phyloP scores from a whole-genome alignment of 2,113 vertebrate genomes.

The Equus przewalskii region DNA sequence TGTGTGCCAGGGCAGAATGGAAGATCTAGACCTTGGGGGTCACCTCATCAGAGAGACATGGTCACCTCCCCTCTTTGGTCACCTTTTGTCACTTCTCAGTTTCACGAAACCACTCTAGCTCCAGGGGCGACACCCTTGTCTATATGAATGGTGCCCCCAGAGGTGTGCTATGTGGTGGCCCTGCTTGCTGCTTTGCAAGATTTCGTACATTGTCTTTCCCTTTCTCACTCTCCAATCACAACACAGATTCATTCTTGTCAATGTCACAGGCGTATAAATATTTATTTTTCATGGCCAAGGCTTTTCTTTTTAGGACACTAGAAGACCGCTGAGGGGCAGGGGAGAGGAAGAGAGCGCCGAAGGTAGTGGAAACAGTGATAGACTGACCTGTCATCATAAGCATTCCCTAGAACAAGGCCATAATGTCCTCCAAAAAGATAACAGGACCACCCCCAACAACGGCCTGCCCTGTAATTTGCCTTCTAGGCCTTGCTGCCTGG shows the following conservation, averaged over 20 bases:
- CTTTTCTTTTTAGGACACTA: neutral
- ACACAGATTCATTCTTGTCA: neutral
- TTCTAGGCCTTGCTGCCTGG: neutral
- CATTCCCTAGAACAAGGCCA: neutral
- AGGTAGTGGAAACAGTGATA: neutral
- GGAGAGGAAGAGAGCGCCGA: fast-evolving
- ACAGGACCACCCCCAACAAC: neutral
- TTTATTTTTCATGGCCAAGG: neutral
- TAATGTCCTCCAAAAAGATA: neutral
- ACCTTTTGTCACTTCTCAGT: neutral
- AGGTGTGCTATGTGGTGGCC: fast-evolving
- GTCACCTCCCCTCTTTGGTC: neutral
- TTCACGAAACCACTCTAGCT: too few relatives aligned
- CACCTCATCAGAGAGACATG: neutral
- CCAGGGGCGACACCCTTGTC: neutral
- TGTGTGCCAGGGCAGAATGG: fast-evolving
- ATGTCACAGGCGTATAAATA: neutral
- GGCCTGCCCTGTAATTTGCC: neutral
- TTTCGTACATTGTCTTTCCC: too few relatives aligned
- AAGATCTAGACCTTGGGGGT: neutral
- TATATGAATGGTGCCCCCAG: fast-evolving
- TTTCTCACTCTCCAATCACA: neutral
- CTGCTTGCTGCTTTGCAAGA: neutral
- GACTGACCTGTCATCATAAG: neutral
- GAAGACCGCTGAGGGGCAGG: neutral